Evolutionary conservation across 2,797 vertebrate genomes (phyloP).

Genomic region (Mormyrus hasselquistii): DNA sequence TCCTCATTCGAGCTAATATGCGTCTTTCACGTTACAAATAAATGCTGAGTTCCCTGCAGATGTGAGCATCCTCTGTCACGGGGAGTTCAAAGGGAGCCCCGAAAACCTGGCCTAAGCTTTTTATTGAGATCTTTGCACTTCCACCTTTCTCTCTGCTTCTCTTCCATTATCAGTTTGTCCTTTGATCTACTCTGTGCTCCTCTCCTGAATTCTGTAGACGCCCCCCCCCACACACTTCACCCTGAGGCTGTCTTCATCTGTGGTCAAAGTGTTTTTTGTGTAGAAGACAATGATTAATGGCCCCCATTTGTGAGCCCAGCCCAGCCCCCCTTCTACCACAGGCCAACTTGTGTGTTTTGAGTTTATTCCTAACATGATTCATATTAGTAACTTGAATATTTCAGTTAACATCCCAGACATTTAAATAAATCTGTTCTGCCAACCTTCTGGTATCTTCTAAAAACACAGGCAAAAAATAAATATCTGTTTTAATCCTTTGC

Average conservation of each 20-base stretch:
- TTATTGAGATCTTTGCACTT: background rate
- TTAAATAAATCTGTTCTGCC: background rate
- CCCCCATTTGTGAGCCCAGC: background rate
- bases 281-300: background rate
- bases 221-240: too few species aligned
- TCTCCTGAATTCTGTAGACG: background rate
- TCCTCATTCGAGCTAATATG: background rate
- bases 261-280: background rate
- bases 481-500: background rate
- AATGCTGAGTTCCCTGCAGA: background rate
- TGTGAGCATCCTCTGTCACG: background rate
- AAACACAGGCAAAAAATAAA: background rate
- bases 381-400: background rate
- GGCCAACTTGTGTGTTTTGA: background rate
- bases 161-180: slow-evolving; percentile 1
- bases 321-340: background rate
- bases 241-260: background rate
- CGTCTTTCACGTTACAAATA: background rate
- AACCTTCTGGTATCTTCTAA: background rate
- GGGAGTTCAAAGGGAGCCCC: background rate
- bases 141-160: background rate
- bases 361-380: background rate
- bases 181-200: background rate
- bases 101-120: background rate
- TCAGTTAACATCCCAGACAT: background rate